Conservation (phyloP, 53 echinoderm and acorn worm species). For the Apostichopus leukothele region DNA sequence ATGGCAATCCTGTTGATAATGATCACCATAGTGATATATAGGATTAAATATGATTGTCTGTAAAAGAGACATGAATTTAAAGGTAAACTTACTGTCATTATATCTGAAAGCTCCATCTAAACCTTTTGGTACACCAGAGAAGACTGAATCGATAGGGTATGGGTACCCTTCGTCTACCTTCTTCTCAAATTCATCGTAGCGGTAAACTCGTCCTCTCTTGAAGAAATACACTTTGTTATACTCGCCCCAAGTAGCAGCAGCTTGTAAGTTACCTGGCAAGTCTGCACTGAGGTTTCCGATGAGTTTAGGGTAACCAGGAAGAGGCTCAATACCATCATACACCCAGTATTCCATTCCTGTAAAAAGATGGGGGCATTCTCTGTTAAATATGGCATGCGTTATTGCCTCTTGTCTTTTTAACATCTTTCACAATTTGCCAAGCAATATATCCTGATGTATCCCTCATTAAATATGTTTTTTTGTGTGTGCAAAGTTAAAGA, state of each 20-base stretch:
- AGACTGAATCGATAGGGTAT: constrained; percentile 55
- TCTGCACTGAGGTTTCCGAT: constrained; percentile 66
- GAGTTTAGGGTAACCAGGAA: constrained; percentile 68
- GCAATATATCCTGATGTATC: background rate
- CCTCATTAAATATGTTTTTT: too few relatives aligned
- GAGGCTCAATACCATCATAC: constrained; percentile 61
- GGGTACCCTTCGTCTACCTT: constrained; percentile 75
- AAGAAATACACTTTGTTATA: constrained; percentile 74
- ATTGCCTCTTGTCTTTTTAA: background rate
- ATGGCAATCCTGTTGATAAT: too few relatives aligned
- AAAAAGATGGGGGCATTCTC: background rate
- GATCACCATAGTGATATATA: too few relatives aligned
- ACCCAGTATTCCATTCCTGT: constrained; percentile 76
- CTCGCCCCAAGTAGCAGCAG: constrained; percentile 63
- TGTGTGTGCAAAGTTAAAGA: too few relatives aligned
- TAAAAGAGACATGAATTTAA: background rate
- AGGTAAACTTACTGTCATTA: constrained; percentile 34
- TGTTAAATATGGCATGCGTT: too few relatives aligned
- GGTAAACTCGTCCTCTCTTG: constrained; percentile 76
- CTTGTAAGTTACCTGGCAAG: constrained; percentile 75
- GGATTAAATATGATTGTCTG: too few relatives aligned
- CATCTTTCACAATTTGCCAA: background rate
- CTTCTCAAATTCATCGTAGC: constrained; percentile 64
- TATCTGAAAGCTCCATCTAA: constrained; percentile 42
- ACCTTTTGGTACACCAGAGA: constrained; percentile 66